phyloP scores from a whole-genome alignment of 2,113 vertebrate genomes.

The Odocoileus virginianus region DNA sequence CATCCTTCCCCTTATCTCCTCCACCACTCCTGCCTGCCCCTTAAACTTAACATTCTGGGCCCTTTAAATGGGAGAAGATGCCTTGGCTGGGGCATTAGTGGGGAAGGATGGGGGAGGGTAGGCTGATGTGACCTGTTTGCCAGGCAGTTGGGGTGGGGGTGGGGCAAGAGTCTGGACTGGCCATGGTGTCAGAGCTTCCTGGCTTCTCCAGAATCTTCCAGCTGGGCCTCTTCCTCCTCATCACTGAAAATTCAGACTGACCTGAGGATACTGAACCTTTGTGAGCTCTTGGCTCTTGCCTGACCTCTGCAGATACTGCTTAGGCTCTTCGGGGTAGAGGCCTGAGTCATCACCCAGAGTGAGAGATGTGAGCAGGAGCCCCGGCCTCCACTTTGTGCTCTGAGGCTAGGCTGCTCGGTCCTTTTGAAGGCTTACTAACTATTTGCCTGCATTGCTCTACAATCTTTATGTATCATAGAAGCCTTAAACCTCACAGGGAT shows the following conservation, averaged over 20 bases:
- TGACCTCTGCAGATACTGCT: neutral
- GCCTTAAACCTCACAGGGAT: neutral
- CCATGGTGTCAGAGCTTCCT: fast-evolving
- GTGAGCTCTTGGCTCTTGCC: neutral
- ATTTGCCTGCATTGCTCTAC: neutral
- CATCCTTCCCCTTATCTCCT: neutral
- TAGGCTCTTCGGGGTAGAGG: no score
- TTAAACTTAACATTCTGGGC: neutral
- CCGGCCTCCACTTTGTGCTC: neutral
- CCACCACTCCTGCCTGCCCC: neutral
- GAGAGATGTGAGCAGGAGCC: neutral
- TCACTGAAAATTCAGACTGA: neutral
- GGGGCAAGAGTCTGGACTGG: neutral
- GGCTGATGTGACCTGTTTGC: fast-evolving
- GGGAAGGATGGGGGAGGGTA: neutral
- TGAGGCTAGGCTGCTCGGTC: neutral
- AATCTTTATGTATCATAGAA: neutral
- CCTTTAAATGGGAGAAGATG: neutral
- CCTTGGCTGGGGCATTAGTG: neutral
- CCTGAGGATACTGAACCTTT: neutral
- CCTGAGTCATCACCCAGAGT: neutral
- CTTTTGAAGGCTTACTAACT: fast-evolving
- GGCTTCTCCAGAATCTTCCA: neutral
- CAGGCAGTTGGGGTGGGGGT: neutral
- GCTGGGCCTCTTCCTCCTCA: neutral